Conservation (phyloP, 2,113 vertebrate species). For the Chamaetylas fuelleborni region DNA sequence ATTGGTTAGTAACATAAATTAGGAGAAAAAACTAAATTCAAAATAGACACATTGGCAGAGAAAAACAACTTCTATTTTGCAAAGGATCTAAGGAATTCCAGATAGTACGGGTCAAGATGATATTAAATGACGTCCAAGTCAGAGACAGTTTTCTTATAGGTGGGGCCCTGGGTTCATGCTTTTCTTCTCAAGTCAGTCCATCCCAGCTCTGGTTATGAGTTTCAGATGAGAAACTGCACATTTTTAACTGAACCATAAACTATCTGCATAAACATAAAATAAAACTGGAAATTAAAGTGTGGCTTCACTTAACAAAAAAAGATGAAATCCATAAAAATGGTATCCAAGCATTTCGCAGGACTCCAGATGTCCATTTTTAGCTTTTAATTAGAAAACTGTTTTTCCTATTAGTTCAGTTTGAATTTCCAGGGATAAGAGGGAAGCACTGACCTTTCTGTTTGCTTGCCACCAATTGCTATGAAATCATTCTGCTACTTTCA, state of each 20-base stretch:
- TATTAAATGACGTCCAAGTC: not conserved
- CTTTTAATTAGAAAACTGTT: not conserved
- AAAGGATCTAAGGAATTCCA: not conserved
- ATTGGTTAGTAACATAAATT: not conserved
- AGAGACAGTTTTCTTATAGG: not conserved
- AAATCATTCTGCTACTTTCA: not conserved
- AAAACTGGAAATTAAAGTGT: slow-evolving; percentile 26
- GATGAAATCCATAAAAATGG: slow-evolving; percentile 15
- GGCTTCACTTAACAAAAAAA: slow-evolving; percentile 39
- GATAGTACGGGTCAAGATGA: not conserved
- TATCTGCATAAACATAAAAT: slow-evolving; percentile 23
- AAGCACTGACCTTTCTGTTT: not conserved
- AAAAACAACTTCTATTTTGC: not conserved
- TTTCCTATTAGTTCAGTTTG: not conserved
- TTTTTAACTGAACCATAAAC: slow-evolving; percentile 39
- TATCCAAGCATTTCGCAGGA: not conserved
- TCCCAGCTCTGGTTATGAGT: not conserved
- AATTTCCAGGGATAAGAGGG: not conserved
- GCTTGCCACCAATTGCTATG: not conserved
- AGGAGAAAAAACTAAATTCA: not conserved
- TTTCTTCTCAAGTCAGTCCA: not conserved
- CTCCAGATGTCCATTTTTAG: slow-evolving; percentile 33
- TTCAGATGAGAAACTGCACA: slow-evolving; percentile 33
- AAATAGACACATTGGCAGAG: not conserved
- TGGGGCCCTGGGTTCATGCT: slow-evolving; percentile 25